Base-by-base conservation (phyloP, 2,797 vertebrate genomes). In the Alca torda region DNA sequence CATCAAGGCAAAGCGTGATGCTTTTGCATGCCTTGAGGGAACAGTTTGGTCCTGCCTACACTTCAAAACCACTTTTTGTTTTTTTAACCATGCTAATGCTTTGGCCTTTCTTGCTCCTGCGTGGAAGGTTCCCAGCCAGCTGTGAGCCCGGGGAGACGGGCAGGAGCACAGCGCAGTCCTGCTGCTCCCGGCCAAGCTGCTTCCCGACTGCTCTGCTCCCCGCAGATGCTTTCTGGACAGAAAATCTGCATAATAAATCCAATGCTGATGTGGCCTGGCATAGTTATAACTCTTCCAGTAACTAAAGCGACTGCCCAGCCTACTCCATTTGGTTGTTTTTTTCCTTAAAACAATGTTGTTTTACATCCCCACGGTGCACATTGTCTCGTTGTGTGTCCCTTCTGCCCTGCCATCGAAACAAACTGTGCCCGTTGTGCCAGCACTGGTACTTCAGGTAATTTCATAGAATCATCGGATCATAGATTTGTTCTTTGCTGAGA, bases 181-280 rank as follows among this genome's bases (percentile, higher is more conserved):
- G 60, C 85, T 60, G 67, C 74, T 87, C 39, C 23, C n/a, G n/a
- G 73, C 86, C 72, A 69, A 54, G 61, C 83, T 65, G 76, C 77
- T 93, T 93, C 90, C 90, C 78, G 85, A 74, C 83, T 86, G 74
- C 85, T 84, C 61, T 35, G 83, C 88, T 95, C 70, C 73, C 30
- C 84, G 31, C 88, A 88, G 69, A 35, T 53, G 2, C 76, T 91
- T 94, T 89, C 84, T 96, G 93, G 93, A 87, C 88, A 59, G 83
- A 78, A 68, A 48, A 88, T 19, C 89, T 90, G 88, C 46, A 14
- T 60, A 69, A 33, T 35, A 56, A 91, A 94, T 95, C 77, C 92
- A 89, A 14, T 6, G 8, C 86, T 94, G 93, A 90, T 91, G 96
- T 96, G 95, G 93, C 95, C 93, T 96, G 94, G 93, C 93, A 6